A percentile compares a stretch with the other conserved stretches of the same genome.
Evolutionary conservation across 2,113 vertebrate genomes (phyloP).

Genomic region (Petaurus breviceps): DNA sequence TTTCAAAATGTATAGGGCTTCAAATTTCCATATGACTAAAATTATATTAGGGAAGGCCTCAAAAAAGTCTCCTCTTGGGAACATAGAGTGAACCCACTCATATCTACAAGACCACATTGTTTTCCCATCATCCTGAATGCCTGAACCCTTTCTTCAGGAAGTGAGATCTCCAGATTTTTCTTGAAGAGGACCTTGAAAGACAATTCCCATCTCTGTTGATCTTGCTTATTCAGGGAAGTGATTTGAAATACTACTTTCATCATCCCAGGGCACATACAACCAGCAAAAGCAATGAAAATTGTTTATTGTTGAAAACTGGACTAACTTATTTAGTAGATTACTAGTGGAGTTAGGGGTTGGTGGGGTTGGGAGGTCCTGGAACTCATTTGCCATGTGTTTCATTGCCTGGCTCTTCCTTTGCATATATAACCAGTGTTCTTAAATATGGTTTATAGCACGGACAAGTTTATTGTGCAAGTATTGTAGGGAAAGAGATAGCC

Average conservation of each 20-base stretch:
- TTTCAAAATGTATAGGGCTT: conserved; percentile 42
- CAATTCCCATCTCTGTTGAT: background rate
- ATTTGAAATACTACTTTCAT: background rate
- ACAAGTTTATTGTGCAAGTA: background rate
- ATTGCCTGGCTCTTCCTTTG: background rate
- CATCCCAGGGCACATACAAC: background rate
- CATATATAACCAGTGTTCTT: background rate
- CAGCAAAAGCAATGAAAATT: background rate
- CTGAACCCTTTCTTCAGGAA: background rate
- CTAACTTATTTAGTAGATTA: background rate
- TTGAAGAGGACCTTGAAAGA: conserved; percentile 29
- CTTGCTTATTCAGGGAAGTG: background rate
- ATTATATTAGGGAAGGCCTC: conserved; percentile 35
- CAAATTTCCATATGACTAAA: conserved; percentile 43
- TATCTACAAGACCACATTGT: conserved; percentile 23
- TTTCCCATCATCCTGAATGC: conserved; percentile 36
- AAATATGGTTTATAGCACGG: background rate
- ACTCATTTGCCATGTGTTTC: background rate
- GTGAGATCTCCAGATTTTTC: conserved; percentile 20
- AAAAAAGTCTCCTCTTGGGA: conserved; percentile 29
- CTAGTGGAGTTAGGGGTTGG: background rate
- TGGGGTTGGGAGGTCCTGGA: background rate
- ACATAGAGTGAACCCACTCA: background rate
- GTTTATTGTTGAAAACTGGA: background rate
- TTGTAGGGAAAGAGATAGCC: background rate